phyloP scores from a whole-genome alignment of 64 coral and sea anemone genomes.

The Astreopora myriophthalma region DNA sequence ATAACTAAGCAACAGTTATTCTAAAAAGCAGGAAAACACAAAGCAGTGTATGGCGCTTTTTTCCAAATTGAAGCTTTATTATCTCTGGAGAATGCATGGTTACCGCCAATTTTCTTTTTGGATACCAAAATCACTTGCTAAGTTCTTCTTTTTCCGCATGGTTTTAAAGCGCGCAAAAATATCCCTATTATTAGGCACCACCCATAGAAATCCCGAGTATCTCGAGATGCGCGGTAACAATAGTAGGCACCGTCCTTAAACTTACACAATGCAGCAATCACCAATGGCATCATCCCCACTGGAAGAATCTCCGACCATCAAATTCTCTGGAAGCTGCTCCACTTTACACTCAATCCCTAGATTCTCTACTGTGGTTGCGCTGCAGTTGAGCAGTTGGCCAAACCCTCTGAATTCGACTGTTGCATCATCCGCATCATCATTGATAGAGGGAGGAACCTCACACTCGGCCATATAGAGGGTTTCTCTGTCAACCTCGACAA shows the following conservation, averaged over 20 bases:
- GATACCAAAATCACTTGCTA: no score
- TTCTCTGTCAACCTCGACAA: not conserved
- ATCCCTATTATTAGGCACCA: no score
- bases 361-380: not conserved
- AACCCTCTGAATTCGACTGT: not conserved
- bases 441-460: not conserved
- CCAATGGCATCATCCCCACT: not conserved
- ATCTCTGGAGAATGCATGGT: no score
- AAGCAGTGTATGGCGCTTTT: no score
- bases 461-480: slow-evolving; percentile 5
- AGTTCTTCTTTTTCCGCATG: no score
- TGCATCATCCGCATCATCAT: not conserved
- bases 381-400: not conserved
- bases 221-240: no score
- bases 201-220: no score
- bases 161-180: no score
- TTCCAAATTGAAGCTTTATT: no score
- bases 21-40: no score
- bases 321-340: not conserved
- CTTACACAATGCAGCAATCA: not conserved
- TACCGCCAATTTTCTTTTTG: no score
- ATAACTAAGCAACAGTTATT: no score
- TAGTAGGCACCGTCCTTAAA: not conserved
- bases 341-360: not conserved
- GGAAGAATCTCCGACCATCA: not conserved